Percentiles rank a stretch among this genome's conserved stretches.
These are phyloP conservation scores for Hybos culiciformis DNA, from an alignment of 2,888 invertebrate species.

Conservation along the genomic window DNA sequence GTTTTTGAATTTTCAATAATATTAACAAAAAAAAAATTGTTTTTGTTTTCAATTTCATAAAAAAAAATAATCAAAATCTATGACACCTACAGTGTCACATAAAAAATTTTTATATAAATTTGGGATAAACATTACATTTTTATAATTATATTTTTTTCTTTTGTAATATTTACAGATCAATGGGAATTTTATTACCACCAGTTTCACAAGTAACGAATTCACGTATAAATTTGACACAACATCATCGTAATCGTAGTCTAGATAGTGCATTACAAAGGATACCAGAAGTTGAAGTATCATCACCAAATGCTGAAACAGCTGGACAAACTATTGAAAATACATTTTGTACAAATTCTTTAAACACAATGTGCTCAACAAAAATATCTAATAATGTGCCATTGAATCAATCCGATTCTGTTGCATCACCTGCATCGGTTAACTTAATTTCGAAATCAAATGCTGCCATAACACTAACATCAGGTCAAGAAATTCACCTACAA, in stretches of 20 bases:
- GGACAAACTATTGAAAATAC: too few relatives aligned
- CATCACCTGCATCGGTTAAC: conserved; percentile 8
- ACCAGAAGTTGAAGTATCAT: conserved; percentile 53
- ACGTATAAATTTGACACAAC: conserved; percentile 43
- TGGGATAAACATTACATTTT: too few relatives aligned
- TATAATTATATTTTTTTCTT: background rate
- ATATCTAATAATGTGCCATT: conserved; percentile 23
- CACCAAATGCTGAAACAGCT: conserved; percentile 35
- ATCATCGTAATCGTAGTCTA: conserved; percentile 78
- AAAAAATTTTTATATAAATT: too few relatives aligned
- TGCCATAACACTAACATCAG: conserved; percentile 8
- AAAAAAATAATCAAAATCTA: too few relatives aligned
- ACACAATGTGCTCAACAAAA: conserved; percentile 36
- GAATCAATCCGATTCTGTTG: conserved; percentile 3
- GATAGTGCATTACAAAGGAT: conserved; percentile 82
- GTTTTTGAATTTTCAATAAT: too few relatives aligned
- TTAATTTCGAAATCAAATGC: conserved; percentile 4
- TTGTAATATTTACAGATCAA: conserved; percentile 32
- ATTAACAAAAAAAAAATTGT: too few relatives aligned
- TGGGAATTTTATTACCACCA: conserved; percentile 36
- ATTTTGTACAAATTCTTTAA: conserved; percentile 34
- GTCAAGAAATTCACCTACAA: background rate
- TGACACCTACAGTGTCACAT: too few relatives aligned
- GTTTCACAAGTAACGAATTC: conserved; percentile 37
- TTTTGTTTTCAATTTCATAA: too few relatives aligned